Evolutionary conservation across 2,113 vertebrate genomes (phyloP), one percentile per base, ranked within the genome.

Genomic region (Pyrgilauda ruficollis): DNA sequence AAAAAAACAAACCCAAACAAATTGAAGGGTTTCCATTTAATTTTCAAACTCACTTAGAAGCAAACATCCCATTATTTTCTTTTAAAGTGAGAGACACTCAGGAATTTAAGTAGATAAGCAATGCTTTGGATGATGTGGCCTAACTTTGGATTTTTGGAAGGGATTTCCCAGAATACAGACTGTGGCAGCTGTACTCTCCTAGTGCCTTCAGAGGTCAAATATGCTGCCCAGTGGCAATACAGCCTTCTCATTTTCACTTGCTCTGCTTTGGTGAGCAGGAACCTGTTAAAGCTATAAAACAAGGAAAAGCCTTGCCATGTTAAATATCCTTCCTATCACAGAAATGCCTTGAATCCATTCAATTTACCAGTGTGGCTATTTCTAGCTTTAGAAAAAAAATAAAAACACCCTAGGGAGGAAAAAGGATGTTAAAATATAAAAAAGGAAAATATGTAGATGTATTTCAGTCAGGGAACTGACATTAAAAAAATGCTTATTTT

Each of bases 81-180:
- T 95, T 95, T 43, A 1, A 67, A 76, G 27, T 5, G 4, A 83
- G 30, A 46, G 22, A 64, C 15, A 31, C 24, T 80, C 16, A 35
- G 12, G 22, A 73, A 16, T 28, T 68, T 52, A 77, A 68, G 16
- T 9, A 7, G 17, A 31, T 37, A 17, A 53, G 5, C 7, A 67
- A 1, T 0, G 0, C 12, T 70, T 78, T 46, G 37, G 20, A 49
- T 2, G 2, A 44, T 12, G 9, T 10, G 4, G 3, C 31, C 22
- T 53, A 2, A 3, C 20, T 78, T 43, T 63, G 47, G 18, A 84
- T 14, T 39, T 84, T 53, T 81, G 43, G 26, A 70, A 90, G 15
- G 28, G 15, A 11, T 41, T 37, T 64, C 18, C 33, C 9, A 46
- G 27, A 67, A 33, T 0, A 3, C 43, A 74, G 16, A 9, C 6